Conservation (phyloP, 2,888 invertebrate species). For the Drosophila rubida region DNA sequence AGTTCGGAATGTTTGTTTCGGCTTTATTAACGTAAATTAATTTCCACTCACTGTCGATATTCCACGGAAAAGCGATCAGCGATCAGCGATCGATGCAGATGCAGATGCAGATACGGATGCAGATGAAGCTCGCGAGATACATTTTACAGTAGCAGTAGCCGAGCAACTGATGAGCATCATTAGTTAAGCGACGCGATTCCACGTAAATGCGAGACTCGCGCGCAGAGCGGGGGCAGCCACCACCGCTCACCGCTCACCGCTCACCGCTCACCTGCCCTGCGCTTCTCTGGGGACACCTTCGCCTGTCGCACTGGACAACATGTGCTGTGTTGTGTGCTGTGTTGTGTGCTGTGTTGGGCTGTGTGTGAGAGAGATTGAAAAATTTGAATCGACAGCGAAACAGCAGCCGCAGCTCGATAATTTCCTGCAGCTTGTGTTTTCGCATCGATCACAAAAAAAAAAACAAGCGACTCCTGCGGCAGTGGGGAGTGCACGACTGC, state of each 20-base stretch:
- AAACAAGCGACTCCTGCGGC: neutral
- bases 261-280: constrained; percentile 70
- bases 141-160: constrained; percentile 13
- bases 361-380: constrained; percentile 59
- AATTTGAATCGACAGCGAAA: constrained; percentile 68
- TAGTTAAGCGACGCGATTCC: constrained; percentile 81
- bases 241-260: no score
- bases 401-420: constrained; percentile 53
- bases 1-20: constrained; percentile 54
- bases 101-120: constrained; percentile 66
- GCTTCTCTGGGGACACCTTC: constrained; percentile 74
- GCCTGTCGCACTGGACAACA: constrained; percentile 37
- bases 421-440: constrained; percentile 64
- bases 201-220: constrained; percentile 62
- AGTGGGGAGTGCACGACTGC: neutral
- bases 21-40: constrained; percentile 54
- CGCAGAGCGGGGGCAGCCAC: constrained; percentile 1
- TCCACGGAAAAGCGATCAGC: constrained; percentile 55
- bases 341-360: constrained; percentile 22
- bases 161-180: constrained; percentile 80
- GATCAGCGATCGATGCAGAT: constrained; percentile 52
- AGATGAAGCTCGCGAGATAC: neutral
- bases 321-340: constrained; percentile 29
- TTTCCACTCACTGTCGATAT: constrained; percentile 55
- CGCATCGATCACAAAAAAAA: constrained; percentile 71